Conservation (phyloP, 1,140 invertebrate species). For the Drosophila watanabei region DNA sequence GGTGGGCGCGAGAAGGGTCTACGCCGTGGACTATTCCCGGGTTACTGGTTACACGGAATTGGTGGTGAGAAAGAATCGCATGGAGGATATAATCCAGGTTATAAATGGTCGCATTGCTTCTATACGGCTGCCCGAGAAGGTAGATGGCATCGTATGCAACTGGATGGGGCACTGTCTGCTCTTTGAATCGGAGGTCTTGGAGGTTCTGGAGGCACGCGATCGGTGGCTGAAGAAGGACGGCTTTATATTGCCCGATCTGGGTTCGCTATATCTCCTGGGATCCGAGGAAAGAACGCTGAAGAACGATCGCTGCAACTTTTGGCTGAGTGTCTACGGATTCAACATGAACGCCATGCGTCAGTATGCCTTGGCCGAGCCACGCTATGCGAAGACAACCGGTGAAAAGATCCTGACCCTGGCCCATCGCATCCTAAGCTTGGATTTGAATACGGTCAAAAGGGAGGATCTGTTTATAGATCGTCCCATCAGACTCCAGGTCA, state of each 20-base stretch:
- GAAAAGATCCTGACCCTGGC: conserved; percentile 89
- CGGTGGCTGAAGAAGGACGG: conserved; percentile 92
- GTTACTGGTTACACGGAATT: conserved; percentile 97
- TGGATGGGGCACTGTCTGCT: conserved; percentile 99
- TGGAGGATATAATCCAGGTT: conserved; percentile 93
- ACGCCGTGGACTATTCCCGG: conserved; percentile 98
- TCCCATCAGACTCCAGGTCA: conserved; percentile 19
- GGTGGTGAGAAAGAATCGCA: conserved; percentile 90
- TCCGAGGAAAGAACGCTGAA: conserved; percentile 35
- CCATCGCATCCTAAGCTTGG: conserved; percentile 40
- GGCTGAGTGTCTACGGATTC: conserved; percentile 57
- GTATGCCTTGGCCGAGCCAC: conserved; percentile 56
- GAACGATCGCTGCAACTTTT: conserved; percentile 61
- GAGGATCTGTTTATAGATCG: conserved; percentile 40
- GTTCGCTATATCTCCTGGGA: conserved; percentile 95
- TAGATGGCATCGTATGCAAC: conserved; percentile 99
- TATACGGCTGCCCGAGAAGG: conserved; percentile 90
- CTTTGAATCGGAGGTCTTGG: conserved; percentile 95
- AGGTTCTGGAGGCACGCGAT: conserved; percentile 93
- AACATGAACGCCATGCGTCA: conserved; percentile 63
- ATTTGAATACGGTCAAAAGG: conserved; percentile 33
- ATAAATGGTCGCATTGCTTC: conserved; percentile 96
- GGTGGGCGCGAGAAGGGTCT: conserved; percentile 97
- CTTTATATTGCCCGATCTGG: conserved; percentile 91
- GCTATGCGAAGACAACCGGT: conserved; percentile 96